phyloP scores from a whole-genome alignment of 2,888 invertebrate genomes.

The Clepsis dumicolana region DNA sequence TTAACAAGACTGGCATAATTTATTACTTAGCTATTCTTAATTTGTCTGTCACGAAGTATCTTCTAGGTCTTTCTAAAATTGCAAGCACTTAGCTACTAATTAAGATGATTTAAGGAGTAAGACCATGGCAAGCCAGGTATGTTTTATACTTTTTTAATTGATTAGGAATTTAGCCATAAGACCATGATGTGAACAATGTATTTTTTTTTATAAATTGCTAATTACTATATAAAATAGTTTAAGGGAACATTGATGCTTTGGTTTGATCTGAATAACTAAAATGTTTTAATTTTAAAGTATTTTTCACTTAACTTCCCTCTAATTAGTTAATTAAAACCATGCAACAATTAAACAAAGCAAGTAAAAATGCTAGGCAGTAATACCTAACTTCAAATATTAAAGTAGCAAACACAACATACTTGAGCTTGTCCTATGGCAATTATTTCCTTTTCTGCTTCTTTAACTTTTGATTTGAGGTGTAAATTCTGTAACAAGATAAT shows the following conservation, averaged over 20 bases:
- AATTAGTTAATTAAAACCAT: neutral
- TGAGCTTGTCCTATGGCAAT: constrained; percentile 86
- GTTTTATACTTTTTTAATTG: too few species aligned
- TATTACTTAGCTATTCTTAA: too few species aligned
- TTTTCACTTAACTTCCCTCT: neutral
- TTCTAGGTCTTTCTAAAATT: too few species aligned
- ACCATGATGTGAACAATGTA: neutral
- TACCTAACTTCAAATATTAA: constrained; percentile 3
- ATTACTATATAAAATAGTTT: neutral
- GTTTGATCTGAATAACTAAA: neutral
- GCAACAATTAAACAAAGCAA: neutral
- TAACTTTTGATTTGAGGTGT: constrained; percentile 82
- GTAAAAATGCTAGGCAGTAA: neutral
- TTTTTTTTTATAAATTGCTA: neutral
- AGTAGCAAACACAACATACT: constrained; percentile 69
- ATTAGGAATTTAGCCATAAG: too few species aligned
- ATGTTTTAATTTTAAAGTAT: neutral
- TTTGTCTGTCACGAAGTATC: too few species aligned
- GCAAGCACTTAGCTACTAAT: too few species aligned
- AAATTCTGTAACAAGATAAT: constrained; percentile 79
- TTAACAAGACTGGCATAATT: too few species aligned
- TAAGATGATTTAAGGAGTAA: too few species aligned
- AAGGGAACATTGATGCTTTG: neutral
- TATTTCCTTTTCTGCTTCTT: constrained; percentile 87
- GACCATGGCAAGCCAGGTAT: too few species aligned